Conservation (phyloP, 1,140 invertebrate species). For the Euura lappo region DNA sequence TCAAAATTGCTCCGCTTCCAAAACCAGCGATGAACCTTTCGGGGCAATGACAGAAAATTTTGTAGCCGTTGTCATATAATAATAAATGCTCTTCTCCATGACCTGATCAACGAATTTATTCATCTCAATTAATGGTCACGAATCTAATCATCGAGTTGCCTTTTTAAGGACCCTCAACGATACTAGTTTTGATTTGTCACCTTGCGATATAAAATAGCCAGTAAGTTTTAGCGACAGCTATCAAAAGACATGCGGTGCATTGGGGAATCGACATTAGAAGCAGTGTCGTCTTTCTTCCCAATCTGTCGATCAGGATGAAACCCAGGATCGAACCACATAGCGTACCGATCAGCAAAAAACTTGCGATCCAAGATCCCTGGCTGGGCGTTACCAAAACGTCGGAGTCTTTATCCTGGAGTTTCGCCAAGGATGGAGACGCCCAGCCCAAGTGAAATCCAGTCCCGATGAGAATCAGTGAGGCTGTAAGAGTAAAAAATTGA, state of each 20-base stretch:
- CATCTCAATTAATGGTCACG: no score
- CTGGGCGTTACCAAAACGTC: not conserved
- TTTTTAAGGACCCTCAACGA: no score
- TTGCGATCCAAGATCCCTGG: slow-evolving; percentile 6
- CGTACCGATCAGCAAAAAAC: slow-evolving; percentile 31
- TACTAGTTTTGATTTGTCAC: not conserved
- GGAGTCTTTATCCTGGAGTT: not conserved
- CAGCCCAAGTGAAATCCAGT: not conserved
- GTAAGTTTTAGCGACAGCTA: slow-evolving; percentile 54
- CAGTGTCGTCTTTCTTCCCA: slow-evolving; percentile 71
- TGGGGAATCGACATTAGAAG: slow-evolving; percentile 60
- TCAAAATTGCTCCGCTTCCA: slow-evolving; percentile 67
- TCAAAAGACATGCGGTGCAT: slow-evolving; percentile 65
- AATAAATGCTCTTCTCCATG: no score
- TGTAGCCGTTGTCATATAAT: no score
- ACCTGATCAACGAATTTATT: no score
- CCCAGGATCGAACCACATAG: slow-evolving; percentile 42
- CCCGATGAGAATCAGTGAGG: not conserved
- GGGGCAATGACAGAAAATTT: no score
- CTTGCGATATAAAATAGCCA: not conserved
- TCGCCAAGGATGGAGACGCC: not conserved
- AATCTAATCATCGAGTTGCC: no score
- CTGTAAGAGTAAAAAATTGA: not conserved
- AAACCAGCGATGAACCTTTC: slow-evolving; percentile 62
- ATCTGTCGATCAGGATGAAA: slow-evolving; percentile 46